Conservation (phyloP, 2,113 vertebrate genomes). For the Isurus oxyrinchus region DNA sequence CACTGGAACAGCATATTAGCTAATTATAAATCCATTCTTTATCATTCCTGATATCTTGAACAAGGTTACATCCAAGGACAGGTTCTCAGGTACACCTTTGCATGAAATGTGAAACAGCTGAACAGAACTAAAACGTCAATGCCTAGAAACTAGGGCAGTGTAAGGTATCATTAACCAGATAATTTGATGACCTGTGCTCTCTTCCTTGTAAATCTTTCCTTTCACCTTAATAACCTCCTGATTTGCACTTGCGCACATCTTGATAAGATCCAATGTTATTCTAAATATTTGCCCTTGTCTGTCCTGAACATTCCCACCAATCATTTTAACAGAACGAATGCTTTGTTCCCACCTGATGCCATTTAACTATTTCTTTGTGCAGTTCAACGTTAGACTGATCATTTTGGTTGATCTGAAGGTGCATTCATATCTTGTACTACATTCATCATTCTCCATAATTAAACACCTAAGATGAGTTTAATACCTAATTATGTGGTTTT, state of each 20-base stretch:
- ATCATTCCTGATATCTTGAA: background rate
- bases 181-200: background rate
- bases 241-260: background rate
- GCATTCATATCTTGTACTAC: background rate
- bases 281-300: conserved; percentile 19
- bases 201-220: conserved; percentile 6
- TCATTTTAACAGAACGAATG: background rate
- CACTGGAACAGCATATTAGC: background rate
- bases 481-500: background rate
- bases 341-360: background rate
- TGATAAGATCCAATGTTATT: conserved; percentile 4
- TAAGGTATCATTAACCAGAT: conserved; percentile 1
- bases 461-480: background rate
- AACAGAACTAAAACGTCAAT: background rate
- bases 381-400: background rate
- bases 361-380: background rate
- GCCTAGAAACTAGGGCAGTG: background rate
- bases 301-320: background rate
- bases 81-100: background rate
- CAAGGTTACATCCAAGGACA: conserved; percentile 28
- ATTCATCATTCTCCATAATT: background rate
- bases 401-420: background rate
- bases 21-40: conserved; percentile 30
- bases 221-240: conserved; percentile 7
- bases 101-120: conserved; percentile 5